Evolutionary conservation across 2,113 vertebrate genomes (phyloP).

Genomic region (Heliornis fulica): DNA sequence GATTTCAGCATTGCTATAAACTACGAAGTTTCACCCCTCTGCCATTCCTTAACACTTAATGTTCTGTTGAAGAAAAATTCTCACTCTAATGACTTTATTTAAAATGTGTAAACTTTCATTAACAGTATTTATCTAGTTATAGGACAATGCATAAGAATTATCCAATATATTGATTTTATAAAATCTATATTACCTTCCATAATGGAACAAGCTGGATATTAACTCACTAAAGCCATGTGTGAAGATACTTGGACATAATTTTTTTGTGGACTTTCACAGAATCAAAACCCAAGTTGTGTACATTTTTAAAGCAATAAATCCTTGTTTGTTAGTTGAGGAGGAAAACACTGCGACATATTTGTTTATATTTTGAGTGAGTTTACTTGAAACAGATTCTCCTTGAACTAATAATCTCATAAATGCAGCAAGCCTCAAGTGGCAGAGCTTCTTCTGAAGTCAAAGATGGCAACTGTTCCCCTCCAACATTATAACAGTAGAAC

Average conservation of each 20-base stretch:
- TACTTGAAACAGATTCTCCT: background rate
- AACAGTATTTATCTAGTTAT: background rate
- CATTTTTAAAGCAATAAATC: background rate
- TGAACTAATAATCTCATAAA: background rate
- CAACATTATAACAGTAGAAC: background rate
- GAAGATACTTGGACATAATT: background rate
- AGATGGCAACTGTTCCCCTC: background rate
- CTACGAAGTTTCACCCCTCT: background rate
- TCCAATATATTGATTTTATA: background rate
- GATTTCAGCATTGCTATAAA: background rate
- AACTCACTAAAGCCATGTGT: background rate
- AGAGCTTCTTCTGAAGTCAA: background rate
- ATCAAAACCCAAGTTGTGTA: background rate
- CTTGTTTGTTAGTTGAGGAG: background rate
- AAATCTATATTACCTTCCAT: background rate
- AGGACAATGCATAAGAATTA: background rate
- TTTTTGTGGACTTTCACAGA: background rate
- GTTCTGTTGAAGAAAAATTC: background rate
- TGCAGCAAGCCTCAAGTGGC: background rate
- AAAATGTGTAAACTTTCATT: background rate
- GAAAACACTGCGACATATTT: background rate
- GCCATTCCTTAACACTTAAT: background rate
- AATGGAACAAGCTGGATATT: background rate
- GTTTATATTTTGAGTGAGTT: background rate
- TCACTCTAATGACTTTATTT: background rate